Percentiles rank a stretch among this genome's conserved stretches.
phyloP scores from a whole-genome alignment of 2,113 vertebrate genomes.

The Casuarius casuarius region DNA sequence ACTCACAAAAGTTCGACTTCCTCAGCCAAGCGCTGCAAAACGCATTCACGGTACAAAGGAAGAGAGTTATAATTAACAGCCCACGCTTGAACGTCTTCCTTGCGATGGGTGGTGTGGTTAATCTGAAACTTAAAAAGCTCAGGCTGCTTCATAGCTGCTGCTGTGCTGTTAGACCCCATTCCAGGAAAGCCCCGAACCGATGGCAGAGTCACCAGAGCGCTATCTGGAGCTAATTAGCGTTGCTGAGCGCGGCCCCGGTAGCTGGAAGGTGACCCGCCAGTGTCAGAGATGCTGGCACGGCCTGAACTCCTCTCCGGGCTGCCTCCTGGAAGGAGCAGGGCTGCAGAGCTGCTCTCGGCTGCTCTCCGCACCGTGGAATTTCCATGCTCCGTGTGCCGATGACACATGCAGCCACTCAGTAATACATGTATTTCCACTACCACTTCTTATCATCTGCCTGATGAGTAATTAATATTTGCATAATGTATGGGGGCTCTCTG shows the following conservation, averaged over 20 bases:
- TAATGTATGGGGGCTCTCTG: rapidly evolving
- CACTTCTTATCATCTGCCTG: neutral
- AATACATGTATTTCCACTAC: neutral
- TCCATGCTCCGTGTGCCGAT: rapidly evolving
- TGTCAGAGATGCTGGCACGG: neutral
- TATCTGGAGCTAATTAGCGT: rapidly evolving
- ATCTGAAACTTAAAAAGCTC: neutral
- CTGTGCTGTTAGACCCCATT: rapidly evolving
- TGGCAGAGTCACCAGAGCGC: rapidly evolving
- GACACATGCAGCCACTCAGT: neutral
- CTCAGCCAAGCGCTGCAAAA: neutral
- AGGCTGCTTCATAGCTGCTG: neutral
- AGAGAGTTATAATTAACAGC: neutral
- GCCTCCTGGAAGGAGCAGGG: neutral
- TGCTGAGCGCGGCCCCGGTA: rapidly evolving
- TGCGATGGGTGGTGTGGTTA: neutral
- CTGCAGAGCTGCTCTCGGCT: neutral
- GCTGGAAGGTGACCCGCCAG: neutral
- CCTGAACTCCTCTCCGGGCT: rapidly evolving
- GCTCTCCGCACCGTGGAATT: neutral
- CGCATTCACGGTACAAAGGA: neutral
- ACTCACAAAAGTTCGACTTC: neutral
- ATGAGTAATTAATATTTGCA: neutral
- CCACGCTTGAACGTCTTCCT: neutral
- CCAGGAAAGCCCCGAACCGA: rapidly evolving